Conservation (phyloP, 2,797 vertebrate species). For the Percopsis omiscomaycus region DNA sequence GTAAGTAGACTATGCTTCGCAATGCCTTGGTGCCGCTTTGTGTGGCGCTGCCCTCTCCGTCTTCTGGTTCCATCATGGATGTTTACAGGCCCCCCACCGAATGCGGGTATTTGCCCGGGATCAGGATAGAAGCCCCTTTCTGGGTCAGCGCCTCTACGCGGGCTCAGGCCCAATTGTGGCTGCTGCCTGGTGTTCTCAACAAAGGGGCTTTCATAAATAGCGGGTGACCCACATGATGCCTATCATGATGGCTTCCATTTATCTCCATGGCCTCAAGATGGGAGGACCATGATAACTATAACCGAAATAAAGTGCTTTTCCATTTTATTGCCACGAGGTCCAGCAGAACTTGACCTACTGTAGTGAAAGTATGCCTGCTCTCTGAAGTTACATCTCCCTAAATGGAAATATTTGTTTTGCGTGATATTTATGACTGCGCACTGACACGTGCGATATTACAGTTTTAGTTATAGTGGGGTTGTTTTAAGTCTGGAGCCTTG, state of each 20-base stretch:
- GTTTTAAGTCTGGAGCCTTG: neutral
- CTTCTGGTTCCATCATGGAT: slow-evolving; percentile 40
- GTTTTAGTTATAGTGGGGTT: neutral
- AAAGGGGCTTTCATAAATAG: slow-evolving; percentile 75
- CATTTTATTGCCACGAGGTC: neutral
- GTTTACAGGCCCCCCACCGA: slow-evolving; percentile 20
- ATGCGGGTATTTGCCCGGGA: slow-evolving; percentile 32
- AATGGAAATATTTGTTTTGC: neutral
- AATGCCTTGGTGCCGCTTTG: slow-evolving; percentile 15
- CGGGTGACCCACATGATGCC: slow-evolving; percentile 74
- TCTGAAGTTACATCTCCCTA: neutral
- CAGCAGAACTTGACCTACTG: neutral
- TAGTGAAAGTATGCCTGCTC: neutral
- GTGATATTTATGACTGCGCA: neutral
- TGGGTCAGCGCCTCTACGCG: slow-evolving; percentile 68
- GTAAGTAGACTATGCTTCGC: slow-evolving; percentile 81
- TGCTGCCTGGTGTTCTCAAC: slow-evolving; percentile 70
- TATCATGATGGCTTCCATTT: slow-evolving; percentile 51
- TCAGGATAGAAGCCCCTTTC: slow-evolving; percentile 61
- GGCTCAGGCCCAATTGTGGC: slow-evolving; percentile 75
- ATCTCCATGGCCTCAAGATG: slow-evolving; percentile 34
- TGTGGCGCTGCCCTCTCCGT: slow-evolving; percentile 6
- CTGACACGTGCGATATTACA: neutral
- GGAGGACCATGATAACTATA: slow-evolving; percentile 24
- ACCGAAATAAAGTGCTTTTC: neutral